Evolutionary conservation across 2,113 vertebrate species (phyloP).

Genomic region (Neotragus moschatus): DNA sequence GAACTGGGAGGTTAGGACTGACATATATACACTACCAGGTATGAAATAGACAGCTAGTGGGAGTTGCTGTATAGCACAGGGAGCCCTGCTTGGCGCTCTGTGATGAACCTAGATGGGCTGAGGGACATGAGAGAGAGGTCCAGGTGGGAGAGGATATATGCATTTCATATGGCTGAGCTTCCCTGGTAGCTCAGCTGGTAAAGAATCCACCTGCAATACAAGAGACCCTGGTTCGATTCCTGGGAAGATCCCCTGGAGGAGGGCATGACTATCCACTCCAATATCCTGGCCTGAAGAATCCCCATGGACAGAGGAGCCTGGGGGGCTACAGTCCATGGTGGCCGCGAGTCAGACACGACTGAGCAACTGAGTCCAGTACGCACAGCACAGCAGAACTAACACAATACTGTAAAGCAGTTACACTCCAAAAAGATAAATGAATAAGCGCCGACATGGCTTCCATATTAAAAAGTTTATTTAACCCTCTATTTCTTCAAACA

Average conservation of each 20-base stretch:
- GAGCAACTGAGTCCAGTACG: not conserved
- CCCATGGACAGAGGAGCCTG: not conserved
- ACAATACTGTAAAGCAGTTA: not conserved
- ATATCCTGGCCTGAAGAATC: not conserved
- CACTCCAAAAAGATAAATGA: not conserved
- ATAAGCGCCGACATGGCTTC: not conserved
- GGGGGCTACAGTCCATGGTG: not conserved
- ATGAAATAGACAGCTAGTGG: not conserved
- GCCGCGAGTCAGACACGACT: fast-evolving
- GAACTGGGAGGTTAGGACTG: not conserved
- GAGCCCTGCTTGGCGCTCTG: not conserved
- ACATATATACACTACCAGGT: not conserved
- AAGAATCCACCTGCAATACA: not conserved
- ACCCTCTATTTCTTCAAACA: not conserved
- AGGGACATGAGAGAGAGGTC: not conserved
- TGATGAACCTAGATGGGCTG: not conserved
- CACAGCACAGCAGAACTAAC: not conserved
- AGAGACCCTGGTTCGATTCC: not conserved
- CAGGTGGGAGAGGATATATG: not conserved
- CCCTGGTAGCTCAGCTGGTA: not conserved
- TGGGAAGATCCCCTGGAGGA: not conserved
- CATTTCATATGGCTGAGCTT: not conserved
- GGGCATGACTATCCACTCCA: not conserved
- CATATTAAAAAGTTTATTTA: not conserved
- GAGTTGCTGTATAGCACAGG: not conserved